phyloP scores from a whole-genome alignment of 1,140 invertebrate genomes.

The Cotesia glomerata region DNA sequence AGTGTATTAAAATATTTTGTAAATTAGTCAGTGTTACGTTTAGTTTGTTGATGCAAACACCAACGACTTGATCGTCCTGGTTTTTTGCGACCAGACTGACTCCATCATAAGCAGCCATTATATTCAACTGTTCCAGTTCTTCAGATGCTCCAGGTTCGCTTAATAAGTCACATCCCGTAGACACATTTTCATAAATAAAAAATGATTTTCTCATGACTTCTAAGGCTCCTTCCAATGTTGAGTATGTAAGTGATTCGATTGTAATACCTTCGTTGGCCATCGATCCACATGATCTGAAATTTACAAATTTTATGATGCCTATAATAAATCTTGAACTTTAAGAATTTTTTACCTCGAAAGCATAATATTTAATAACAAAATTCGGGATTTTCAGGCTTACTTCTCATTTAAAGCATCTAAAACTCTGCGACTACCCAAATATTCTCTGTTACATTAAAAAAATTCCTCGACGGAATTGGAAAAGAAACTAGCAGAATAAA shows the following conservation, averaged over 20 bases:
- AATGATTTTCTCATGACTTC: constrained; percentile 66
- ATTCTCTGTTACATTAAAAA: no score
- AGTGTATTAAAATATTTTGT: background rate
- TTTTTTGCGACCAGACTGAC: constrained; percentile 70
- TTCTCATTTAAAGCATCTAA: no score
- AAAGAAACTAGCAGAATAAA: no score
- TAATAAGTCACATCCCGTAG: constrained; percentile 62
- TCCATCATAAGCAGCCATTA: constrained; percentile 68
- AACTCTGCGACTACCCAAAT: no score
- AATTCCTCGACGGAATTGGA: no score
- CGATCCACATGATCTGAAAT: constrained; percentile 42
- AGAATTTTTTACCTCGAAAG: no score
- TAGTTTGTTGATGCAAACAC: constrained; percentile 72
- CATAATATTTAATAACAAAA: no score
- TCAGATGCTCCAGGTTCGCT: constrained; percentile 63
- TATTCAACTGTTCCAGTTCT: constrained; percentile 67
- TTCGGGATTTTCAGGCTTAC: no score
- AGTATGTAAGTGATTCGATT: constrained; percentile 50
- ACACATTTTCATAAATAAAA: constrained; percentile 66
- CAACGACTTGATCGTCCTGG: constrained; percentile 61
- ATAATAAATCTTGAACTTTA: background rate
- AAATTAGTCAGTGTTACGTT: constrained; percentile 57
- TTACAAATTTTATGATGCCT: no score
- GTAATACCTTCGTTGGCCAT: constrained; percentile 44
- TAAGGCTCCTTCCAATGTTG: constrained; percentile 50